Base-by-base conservation (phyloP, 2,888 invertebrate genomes). In the Anthrax anthrax region DNA sequence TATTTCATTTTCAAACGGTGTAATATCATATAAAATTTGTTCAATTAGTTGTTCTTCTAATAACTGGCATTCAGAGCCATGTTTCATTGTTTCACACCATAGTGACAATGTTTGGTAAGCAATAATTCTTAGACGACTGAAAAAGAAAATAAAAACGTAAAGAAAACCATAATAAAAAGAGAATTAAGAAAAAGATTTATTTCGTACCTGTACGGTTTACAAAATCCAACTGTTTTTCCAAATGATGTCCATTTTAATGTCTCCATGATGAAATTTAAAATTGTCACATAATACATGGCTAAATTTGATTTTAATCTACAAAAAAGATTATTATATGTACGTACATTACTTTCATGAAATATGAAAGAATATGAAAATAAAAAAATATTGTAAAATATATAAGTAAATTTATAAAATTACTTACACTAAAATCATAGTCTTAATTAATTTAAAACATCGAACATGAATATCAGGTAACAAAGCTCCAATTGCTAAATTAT, bases 201-300 rank as follows among this genome's bases (percentile, higher is more conserved):
- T 14, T 55, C 55, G 54, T 57, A 60, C 61, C 50, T 50, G 23
- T 56, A 59, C 0, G 58, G 56, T 46, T 59, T 60, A 14, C 56
- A 52, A 37, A 51, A 50, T 3, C 58, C 56, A 17, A 39, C 19
- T 0, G 55, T 45, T 45, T 59, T 55, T 39, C 55, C 58, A 8
- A 54, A 47, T 16, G 55, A 56, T 16, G 62, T 62, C 60, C 60
- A 61, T 42, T 60, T 60, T 12, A 64, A 45, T 1, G 56, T 53
- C 42, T 62, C 60, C 2, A 55, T 43, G 1, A 59, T 36, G 23
- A 60, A 49, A 19, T 57, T 54, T 29, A 60, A 50, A 18, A 63
- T 53, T 4, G 47, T 43, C 8, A 52, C 50, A 16, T 58, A 51
- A 49, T 60, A 58, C 16, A 57, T 51, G 12, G 57, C 51, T 37